These are phyloP conservation scores for Nestor notabilis DNA, from an alignment of 2,113 vertebrate genomes.

Conservation along the genomic window DNA sequence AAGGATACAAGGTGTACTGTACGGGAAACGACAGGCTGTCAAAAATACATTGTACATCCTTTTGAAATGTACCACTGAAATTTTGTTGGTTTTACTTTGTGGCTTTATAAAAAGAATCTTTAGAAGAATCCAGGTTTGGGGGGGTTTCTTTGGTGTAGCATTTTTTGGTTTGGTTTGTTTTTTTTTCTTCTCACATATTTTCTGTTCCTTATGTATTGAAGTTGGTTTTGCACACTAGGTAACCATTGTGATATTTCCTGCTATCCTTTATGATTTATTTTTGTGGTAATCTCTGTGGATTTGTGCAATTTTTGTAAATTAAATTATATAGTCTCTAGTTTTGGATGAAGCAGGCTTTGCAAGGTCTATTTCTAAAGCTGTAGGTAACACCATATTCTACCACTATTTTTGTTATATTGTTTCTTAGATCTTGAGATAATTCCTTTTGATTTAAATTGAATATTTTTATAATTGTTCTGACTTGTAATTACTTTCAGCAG, in stretches of 20 bases:
- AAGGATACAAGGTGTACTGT: background rate
- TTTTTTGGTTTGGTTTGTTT: background rate
- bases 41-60: background rate
- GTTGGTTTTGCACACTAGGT: background rate
- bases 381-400: background rate
- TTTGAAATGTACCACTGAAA: conserved; percentile 14
- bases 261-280: background rate
- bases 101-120: background rate
- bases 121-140: background rate
- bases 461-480: background rate
- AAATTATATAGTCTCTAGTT: background rate
- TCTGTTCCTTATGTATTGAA: background rate
- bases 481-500: background rate
- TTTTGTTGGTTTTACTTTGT: background rate
- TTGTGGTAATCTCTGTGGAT: background rate
- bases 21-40: conserved; percentile 27
- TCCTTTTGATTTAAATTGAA: background rate
- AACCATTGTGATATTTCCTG: background rate
- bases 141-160: background rate
- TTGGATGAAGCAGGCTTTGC: background rate
- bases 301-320: background rate
- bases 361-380: background rate
- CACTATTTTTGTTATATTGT: background rate
- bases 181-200: background rate
- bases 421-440: background rate